Conservation (phyloP, 2,797 vertebrate species). For the Streptopelia turtur region DNA sequence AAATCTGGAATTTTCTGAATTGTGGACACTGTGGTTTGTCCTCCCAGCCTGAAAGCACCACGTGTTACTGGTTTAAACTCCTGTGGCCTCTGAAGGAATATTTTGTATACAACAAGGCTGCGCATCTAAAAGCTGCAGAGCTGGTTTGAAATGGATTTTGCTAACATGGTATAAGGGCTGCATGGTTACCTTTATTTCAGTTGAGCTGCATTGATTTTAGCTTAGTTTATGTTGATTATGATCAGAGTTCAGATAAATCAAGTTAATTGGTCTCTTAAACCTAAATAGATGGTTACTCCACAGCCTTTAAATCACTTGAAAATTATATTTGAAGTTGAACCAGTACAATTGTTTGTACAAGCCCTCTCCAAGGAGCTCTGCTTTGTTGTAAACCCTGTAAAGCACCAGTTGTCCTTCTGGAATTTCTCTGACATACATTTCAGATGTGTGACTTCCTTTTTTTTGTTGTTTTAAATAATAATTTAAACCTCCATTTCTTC, state of each 20-base stretch:
- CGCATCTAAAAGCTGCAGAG: background rate
- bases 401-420: background rate
- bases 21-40: background rate
- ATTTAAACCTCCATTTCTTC: background rate
- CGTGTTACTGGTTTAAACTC: background rate
- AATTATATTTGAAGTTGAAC: background rate
- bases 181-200: background rate
- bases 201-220: background rate
- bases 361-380: background rate
- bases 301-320: background rate
- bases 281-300: background rate
- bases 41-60: background rate
- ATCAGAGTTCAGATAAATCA: constrained; percentile 18
- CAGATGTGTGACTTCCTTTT: background rate
- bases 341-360: background rate
- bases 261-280: background rate
- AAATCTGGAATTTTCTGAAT: background rate
- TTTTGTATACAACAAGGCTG: background rate
- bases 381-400: background rate
- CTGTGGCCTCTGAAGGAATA: background rate
- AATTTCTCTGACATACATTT: background rate
- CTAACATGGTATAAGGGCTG: background rate
- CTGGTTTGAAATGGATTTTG: background rate
- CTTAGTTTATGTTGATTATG: constrained; percentile 6
- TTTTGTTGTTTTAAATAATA: background rate